A percentile compares a stretch with the other conserved stretches of the same genome.
Conservation (phyloP, 92 coral and sea anemone genomes). For the Palythoa grandiflora region DNA sequence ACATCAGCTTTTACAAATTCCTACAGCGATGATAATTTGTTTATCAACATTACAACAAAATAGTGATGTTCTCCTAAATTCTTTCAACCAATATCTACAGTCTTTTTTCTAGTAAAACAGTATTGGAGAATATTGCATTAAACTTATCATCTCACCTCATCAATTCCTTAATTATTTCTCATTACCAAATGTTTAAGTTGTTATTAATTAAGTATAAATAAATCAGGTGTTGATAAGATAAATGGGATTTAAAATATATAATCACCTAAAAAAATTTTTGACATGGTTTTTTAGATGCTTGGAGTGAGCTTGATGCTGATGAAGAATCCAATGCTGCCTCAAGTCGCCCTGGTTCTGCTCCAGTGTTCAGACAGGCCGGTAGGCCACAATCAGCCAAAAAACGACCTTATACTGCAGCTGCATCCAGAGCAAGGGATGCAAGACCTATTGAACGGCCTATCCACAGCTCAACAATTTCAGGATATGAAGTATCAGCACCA, state of each 20-base stretch:
- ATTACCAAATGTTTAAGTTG: no score
- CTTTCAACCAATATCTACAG: no score
- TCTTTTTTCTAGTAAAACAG: no score
- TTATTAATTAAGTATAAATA: neutral
- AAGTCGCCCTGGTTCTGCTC: constrained; percentile 89
- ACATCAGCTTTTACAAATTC: no score
- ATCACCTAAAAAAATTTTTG: neutral
- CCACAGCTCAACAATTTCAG: neutral
- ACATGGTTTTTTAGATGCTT: constrained; percentile 66
- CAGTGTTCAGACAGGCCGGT: constrained; percentile 64
- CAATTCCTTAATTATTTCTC: no score
- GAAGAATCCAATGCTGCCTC: constrained; percentile 90
- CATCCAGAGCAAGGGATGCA: constrained; percentile 36
- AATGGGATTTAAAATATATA: neutral
- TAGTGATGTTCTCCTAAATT: no score
- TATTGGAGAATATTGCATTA: no score
- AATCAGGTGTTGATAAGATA: neutral
- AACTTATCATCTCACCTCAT: no score
- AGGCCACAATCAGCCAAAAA: constrained; percentile 62
- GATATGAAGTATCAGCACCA: constrained; percentile 19
- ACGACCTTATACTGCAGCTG: constrained; percentile 82
- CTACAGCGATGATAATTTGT: no score
- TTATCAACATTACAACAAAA: no score
- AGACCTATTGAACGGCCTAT: constrained; percentile 34
- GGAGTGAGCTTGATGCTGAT: constrained; percentile 93